Percentiles rank a stretch among this genome's conserved stretches.
Conservation (phyloP, 2,113 vertebrate species). For the Leucosticte australis region DNA sequence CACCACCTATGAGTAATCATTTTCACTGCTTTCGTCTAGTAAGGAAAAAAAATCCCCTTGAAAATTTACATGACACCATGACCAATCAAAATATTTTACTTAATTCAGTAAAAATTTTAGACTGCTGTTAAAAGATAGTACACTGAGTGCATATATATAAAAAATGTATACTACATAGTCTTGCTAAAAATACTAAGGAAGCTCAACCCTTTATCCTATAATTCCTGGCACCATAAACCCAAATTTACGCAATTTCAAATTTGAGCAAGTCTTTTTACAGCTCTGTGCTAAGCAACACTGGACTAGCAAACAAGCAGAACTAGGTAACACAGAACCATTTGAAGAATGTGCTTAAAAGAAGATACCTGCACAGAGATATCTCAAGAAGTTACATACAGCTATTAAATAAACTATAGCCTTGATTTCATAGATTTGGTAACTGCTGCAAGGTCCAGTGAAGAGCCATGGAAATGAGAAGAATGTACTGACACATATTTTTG, state of each 20-base stretch:
- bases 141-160: neutral
- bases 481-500: neutral
- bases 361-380: neutral
- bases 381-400: neutral
- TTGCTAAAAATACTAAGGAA: neutral
- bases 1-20: conserved; percentile 47
- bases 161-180: neutral
- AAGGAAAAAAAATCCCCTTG: neutral
- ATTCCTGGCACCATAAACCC: neutral
- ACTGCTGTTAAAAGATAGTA: neutral
- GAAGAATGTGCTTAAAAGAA: neutral
- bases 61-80: neutral
- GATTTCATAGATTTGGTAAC: neutral
- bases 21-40: neutral
- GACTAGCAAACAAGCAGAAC: neutral
- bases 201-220: neutral
- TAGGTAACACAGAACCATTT: neutral
- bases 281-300: neutral
- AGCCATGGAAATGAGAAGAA: neutral
- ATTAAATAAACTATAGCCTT: neutral
- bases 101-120: conserved; percentile 2
- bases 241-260: neutral
- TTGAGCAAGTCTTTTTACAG: neutral
- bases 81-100: conserved; percentile 23
- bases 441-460: neutral